Evolutionary conservation across 2,888 invertebrate genomes (phyloP), one percentile per base, ranked within the genome.

Genomic region (Limnephilus lunatus): DNA sequence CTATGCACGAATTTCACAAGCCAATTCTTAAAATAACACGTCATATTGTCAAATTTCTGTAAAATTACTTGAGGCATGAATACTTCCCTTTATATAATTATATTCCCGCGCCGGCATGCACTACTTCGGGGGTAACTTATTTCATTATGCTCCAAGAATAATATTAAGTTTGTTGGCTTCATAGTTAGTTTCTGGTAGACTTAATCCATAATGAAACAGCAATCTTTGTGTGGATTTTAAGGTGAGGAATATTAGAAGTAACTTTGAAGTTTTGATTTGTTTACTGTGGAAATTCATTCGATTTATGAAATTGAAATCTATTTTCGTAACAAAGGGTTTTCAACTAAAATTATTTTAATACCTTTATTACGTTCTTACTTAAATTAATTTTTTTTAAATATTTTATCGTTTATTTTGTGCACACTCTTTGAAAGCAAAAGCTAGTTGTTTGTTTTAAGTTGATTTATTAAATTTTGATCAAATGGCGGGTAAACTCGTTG

Each of bases 61-160:
- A 87, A 87, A 87, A 87, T 44, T 87, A 48, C 44, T 48, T 31
- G 32, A 53, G 48, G 87, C 48, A 53, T 87, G 31, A 87, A 87
- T 86, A 87, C 87, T 87, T 87, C 87, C 87, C 68, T 15, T 87
- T 19, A 5, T 31, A 48, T 48, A 87, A 87, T 48, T 87, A 48
- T 53, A 53, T 31, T 35, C 25, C 32, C 35, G 35, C 32, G 32
- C 83, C 83, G 83, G 35, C 83, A 83, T 83, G 83, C 15, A 83
- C 83, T 83, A 3, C 32, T 32, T 32, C 32, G 11, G 35, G 83
- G 25, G 32, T 35, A 39, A 83, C 83, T 83, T 83, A 32, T 25
- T 11, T 39, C 83, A 39, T 83, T 83, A 83, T 83, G 35, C 25
- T 83, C 68, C n/a, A 68, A 68, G 25, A 25, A 68, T 68, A 68